Evolutionary conservation across 1,140 invertebrate genomes (phyloP), one percentile per base, ranked within the genome.

Genomic region (Oppia nitens): DNA sequence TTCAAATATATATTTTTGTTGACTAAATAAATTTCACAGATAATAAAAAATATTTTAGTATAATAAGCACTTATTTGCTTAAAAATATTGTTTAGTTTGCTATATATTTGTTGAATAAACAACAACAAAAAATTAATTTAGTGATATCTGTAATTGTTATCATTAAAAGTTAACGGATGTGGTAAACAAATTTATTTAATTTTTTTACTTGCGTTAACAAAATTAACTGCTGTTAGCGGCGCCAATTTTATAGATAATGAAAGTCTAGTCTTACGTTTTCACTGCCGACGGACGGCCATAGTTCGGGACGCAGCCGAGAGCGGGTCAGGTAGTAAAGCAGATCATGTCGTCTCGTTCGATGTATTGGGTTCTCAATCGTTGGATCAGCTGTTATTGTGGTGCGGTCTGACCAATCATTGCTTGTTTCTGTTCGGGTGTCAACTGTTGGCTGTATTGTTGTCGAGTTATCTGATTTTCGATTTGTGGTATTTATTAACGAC

Each of bases 281-380:
- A 26, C 49, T 11, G 32, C 21, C 2, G 26, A 55, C 20, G 57
- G 49, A 1, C 11, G 17, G 17, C 40, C 51, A n/a, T 2, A 1
- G 4, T 58, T 63, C 11, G 27, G 49, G 25, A 62, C 58, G 53
- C 68, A 69, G 1, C 47, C 32, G 3, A 58, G 52, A 6, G 66
- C 51, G 4, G 67, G 62, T 24, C 60, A 27, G 6, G 29, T 63
- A 23, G 62, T 60, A 57, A 68, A 66, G 56, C 67, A 68, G 2
- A 69, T 55, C 29, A 59, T 53, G 47, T 67, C 48, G 12, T 47
- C 60, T 28, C 57, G 25, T 23, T 60, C 17, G n/a, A 65, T 59
- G 40, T 54, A 54, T 14, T 58, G 14, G 11, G 60, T 61, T 2
- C 57, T 47, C n/a, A 55, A 17, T 20, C 25, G 24, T 49, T 59